Evolutionary conservation across 2,797 vertebrate species (phyloP).

Genomic region (Galago senegalensis): DNA sequence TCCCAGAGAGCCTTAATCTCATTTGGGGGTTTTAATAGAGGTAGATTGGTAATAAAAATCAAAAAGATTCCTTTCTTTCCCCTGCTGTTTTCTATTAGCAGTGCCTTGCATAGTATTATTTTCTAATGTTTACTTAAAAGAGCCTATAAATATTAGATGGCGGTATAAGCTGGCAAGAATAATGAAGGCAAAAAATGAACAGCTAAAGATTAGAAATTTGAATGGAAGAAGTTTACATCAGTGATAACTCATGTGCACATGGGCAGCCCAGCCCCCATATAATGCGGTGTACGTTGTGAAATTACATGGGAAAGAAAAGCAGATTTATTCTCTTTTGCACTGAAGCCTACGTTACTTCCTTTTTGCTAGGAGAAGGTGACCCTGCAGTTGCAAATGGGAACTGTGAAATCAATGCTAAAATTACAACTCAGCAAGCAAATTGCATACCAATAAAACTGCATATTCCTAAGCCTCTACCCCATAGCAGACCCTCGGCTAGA

Average conservation of each 20-base stretch:
- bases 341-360: neutral
- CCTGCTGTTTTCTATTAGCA: slow-evolving; percentile 81
- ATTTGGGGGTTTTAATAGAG: slow-evolving; percentile 62
- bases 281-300: neutral
- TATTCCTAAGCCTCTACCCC: neutral
- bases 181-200: slow-evolving; percentile 51
- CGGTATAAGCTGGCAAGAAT: slow-evolving; percentile 40
- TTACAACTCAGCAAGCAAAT: neutral
- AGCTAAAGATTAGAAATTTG: slow-evolving; percentile 8
- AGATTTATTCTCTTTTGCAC: neutral
- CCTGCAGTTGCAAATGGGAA: neutral
- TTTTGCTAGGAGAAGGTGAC: neutral
- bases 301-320: neutral
- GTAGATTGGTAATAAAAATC: slow-evolving; percentile 72
- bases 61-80: slow-evolving; percentile 64
- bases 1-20: slow-evolving; percentile 73
- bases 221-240: neutral
- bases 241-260: neutral
- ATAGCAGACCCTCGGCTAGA: neutral
- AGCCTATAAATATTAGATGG: slow-evolving; percentile 65
- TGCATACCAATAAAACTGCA: neutral
- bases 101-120: slow-evolving; percentile 52
- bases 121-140: slow-evolving; percentile 73
- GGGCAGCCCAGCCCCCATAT: neutral
- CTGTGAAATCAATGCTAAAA: neutral